Percentiles rank a stretch among this genome's conserved stretches.
phyloP scores from a whole-genome alignment of 2,888 invertebrate genomes.

The Trichogramma evanescens region DNA sequence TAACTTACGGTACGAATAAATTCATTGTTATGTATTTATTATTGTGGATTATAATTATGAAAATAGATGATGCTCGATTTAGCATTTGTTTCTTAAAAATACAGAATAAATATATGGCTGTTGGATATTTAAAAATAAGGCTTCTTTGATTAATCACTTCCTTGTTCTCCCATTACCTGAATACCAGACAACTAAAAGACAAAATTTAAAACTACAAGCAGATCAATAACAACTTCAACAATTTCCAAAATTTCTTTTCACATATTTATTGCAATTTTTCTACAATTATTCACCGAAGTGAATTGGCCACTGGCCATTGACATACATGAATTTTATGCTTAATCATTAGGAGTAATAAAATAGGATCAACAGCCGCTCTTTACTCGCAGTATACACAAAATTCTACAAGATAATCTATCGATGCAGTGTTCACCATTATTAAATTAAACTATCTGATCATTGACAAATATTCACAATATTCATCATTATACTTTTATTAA shows the following conservation, averaged over 20 bases:
- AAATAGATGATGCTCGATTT: slow-evolving; percentile 48
- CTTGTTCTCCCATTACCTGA: background rate
- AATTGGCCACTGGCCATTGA: slow-evolving; percentile 32
- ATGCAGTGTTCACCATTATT: no score
- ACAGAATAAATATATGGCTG: slow-evolving; percentile 49
- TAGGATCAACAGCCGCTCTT: slow-evolving; percentile 25
- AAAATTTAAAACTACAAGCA: no score
- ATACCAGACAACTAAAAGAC: no score
- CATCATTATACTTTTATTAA: no score
- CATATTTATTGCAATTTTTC: slow-evolving; percentile 41
- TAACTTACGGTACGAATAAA: slow-evolving; percentile 13
- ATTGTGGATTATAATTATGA: slow-evolving; percentile 45
- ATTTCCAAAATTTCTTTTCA: slow-evolving; percentile 6
- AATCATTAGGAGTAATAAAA: slow-evolving; percentile 42
- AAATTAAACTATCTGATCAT: no score
- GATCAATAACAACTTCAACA: no score
- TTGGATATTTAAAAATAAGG: slow-evolving; percentile 42
- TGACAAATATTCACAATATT: no score
- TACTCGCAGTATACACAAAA: slow-evolving; percentile 1
- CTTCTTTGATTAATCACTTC: background rate
- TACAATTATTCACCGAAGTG: slow-evolving; percentile 36
- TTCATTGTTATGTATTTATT: slow-evolving; percentile 48
- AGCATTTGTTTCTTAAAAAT: slow-evolving; percentile 49
- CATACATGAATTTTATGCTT: slow-evolving; percentile 4
- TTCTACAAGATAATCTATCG: background rate